Evolutionary conservation across 1,140 invertebrate genomes (phyloP).

Genomic region (Dendrolimus kikuchii): DNA sequence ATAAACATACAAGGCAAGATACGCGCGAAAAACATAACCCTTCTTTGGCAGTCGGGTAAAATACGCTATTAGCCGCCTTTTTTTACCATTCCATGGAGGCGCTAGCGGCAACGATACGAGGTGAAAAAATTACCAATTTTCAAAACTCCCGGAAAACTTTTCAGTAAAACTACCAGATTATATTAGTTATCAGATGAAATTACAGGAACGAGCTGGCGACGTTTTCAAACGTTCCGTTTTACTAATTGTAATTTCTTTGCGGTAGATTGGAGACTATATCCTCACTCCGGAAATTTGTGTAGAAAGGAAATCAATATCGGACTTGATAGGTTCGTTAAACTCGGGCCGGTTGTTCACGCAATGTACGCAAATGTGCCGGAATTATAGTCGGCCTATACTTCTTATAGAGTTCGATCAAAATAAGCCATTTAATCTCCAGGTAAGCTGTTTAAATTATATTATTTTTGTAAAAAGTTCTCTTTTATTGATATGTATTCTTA

Average conservation of each 20-base stretch:
- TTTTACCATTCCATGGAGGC: no score
- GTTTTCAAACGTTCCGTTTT: slow-evolving; percentile 4
- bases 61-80: no score
- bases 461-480: neutral
- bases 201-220: no score
- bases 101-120: no score
- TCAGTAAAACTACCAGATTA: no score
- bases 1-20: no score
- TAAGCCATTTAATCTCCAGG: slow-evolving; percentile 92
- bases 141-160: no score
- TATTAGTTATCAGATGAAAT: no score
- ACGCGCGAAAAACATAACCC: no score
- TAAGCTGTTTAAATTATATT: slow-evolving; percentile 36
- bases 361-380: slow-evolving; percentile 89
- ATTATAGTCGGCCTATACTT: slow-evolving; percentile 92
- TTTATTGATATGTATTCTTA: no score
- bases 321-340: slow-evolving; percentile 96
- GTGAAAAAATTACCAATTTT: no score
- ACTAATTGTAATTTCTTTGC: slow-evolving; percentile 13
- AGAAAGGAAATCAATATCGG: slow-evolving; percentile 97
- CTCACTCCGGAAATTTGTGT: slow-evolving; percentile 96
- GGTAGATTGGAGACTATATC: slow-evolving; percentile 96
- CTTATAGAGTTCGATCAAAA: slow-evolving; percentile 98
- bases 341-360: slow-evolving; percentile 97
- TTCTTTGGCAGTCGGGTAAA: no score